These are phyloP conservation scores for Gavia stellata DNA, from an alignment of 2,113 vertebrate species.

Conservation along the genomic window DNA sequence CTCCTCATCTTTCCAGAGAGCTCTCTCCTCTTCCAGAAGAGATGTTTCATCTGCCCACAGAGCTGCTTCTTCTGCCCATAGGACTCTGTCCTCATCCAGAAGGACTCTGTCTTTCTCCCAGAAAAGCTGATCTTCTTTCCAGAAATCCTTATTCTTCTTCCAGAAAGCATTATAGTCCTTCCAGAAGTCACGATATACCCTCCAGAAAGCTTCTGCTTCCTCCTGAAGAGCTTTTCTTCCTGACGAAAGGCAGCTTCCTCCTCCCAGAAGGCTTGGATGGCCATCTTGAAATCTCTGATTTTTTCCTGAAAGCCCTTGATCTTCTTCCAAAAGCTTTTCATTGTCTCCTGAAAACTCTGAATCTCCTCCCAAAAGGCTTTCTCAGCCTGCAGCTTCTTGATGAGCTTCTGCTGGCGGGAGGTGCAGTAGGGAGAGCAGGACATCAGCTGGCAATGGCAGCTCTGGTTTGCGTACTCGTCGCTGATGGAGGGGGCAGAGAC, in stretches of 20 bases:
- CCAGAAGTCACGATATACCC: slow-evolving; percentile 21
- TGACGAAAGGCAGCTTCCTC: slow-evolving; percentile 11
- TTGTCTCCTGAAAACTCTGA: slow-evolving; percentile 15
- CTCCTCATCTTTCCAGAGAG: slow-evolving; percentile 27
- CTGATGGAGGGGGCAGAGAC: background rate
- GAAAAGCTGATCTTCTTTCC: slow-evolving; percentile 8
- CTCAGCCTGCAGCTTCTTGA: slow-evolving; percentile 4
- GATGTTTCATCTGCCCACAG: background rate
- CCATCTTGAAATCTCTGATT: background rate
- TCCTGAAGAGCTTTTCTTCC: slow-evolving; percentile 40
- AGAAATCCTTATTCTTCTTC: slow-evolving; percentile 33
- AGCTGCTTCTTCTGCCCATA: slow-evolving; percentile 16
- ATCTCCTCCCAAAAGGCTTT: slow-evolving; percentile 16
- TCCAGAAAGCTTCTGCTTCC: slow-evolving; percentile 16
- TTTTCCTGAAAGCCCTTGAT: slow-evolving; percentile 24
- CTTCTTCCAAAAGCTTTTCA: background rate
- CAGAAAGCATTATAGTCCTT: slow-evolving; percentile 36
- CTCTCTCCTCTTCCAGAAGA: slow-evolving; percentile 11
- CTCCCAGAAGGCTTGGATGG: slow-evolving; percentile 13
- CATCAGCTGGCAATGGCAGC: background rate
- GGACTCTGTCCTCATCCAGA: slow-evolving; percentile 1
- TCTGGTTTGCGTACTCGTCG: background rate
- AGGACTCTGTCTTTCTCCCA: background rate
- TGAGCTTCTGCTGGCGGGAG: background rate
- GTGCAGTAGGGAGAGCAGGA: background rate